phyloP scores from a whole-genome alignment of 2,113 vertebrate genomes.

The Potamarius usumacintae region DNA sequence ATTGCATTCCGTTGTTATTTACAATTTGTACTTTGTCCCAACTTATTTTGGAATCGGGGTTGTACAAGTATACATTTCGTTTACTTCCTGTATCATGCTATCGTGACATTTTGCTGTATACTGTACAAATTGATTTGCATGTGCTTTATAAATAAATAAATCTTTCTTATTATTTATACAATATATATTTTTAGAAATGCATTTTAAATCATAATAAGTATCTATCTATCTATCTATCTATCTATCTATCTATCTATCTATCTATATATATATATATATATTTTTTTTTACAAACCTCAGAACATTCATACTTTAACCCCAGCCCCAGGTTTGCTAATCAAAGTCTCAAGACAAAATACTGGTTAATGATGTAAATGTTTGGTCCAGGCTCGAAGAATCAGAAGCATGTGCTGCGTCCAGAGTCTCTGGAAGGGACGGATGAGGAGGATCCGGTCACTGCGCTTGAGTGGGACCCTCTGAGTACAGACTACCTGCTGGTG shows the following conservation, averaged over 20 bases:
- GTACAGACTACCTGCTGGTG: constrained; percentile 90
- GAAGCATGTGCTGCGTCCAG: constrained; percentile 91
- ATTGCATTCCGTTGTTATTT: too few relatives aligned
- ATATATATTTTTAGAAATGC: neutral
- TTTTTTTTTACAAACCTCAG: neutral
- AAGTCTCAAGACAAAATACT: neutral
- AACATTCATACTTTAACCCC: neutral
- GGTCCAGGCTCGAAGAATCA: constrained; percentile 85
- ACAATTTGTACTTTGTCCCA: too few relatives aligned
- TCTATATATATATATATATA: too few relatives aligned
- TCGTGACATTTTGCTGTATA: too few relatives aligned
- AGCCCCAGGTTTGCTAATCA: neutral
- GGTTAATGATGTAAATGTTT: neutral
- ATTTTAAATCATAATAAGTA: neutral
- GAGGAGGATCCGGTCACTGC: constrained; percentile 94
- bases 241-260: too few relatives aligned
- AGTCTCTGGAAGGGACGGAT: constrained; percentile 90
- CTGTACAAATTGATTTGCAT: too few relatives aligned
- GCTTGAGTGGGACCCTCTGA: constrained; percentile 94
- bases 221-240: too few relatives aligned
- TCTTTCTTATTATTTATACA: too few relatives aligned
- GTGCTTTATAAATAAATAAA: too few relatives aligned
- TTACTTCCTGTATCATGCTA: too few relatives aligned
- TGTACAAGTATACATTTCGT: too few relatives aligned
- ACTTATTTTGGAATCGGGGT: too few relatives aligned